A percentile compares a stretch with the other conserved stretches of the same genome.
phyloP scores from a whole-genome alignment of 1,140 invertebrate genomes.

The Diorhabda carinulata region DNA sequence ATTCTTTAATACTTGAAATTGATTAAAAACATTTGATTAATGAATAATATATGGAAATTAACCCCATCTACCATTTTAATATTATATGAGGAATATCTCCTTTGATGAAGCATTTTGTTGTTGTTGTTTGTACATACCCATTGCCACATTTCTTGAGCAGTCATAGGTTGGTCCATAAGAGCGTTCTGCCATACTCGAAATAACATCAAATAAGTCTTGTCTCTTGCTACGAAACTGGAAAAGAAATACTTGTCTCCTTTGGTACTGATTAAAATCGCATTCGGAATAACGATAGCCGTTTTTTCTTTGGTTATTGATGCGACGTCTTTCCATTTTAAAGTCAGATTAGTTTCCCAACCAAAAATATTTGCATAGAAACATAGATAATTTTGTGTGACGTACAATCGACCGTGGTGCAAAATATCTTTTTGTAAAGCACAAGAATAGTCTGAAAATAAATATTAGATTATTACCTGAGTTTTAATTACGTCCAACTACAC shows the following conservation, averaged over 20 bases:
- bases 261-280: constrained; percentile 85
- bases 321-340: constrained; percentile 82
- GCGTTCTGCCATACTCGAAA: constrained; percentile 95
- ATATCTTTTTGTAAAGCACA: constrained; percentile 95
- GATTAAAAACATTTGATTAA: too few species aligned
- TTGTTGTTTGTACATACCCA: constrained; percentile 52
- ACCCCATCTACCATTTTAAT: too few species aligned
- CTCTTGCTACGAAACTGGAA: constrained; percentile 85
- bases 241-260: constrained; percentile 87
- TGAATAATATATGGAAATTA: too few species aligned
- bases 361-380: constrained; percentile 97
- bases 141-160: constrained; percentile 84
- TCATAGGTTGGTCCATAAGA: constrained; percentile 83
- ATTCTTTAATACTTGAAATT: neutral
- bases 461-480: constrained; percentile 3
- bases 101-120: constrained; percentile 3
- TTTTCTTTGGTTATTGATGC: constrained; percentile 90
- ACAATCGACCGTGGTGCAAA: constrained; percentile 85
- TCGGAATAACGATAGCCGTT: constrained; percentile 90
- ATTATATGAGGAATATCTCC: neutral
- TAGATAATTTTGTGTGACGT: constrained; percentile 88
- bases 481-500: neutral
- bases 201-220: constrained; percentile 92
- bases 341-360: constrained; percentile 84
- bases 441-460: constrained; percentile 75